Base-by-base conservation (phyloP, 2,797 vertebrate genomes). In the Cossypha heuglini region DNA sequence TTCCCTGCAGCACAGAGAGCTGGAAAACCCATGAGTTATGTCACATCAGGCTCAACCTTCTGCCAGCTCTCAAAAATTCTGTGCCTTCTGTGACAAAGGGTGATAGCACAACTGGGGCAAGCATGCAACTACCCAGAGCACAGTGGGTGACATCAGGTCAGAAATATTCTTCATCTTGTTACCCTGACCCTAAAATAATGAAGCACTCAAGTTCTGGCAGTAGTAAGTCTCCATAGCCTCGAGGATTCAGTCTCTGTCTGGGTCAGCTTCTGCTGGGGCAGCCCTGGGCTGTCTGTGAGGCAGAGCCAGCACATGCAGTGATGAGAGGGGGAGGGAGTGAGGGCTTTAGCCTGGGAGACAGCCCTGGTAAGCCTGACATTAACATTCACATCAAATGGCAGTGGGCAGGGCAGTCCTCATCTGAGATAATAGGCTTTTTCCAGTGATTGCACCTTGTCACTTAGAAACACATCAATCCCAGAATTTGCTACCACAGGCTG, bases 281-380 rank as follows among this genome's bases (percentile, higher is more conserved):
- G 45, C 31, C 61, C 37, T 40, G 25, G 1, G 2, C 43, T 4
- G 3, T 31, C 71, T 74, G 49, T 10, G 2, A 45, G 80, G 51
- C 59, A 52, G 16, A 67, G 49, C 48, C 2, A 0, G 31, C 46
- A 9, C 3, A 0, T 0, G 0, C 1, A 0, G 8, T 1, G 1
- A 46, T 35, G 35, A 37, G 20, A 67, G 71, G 6, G 3, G 79
- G 51, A 84, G 38, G 51, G 48, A 86, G 22, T 1, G 38, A 58
- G 19, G 25, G 29, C n/a, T 86, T 73, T 57, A 64, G 48, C 46
- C 26, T 11, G 6, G 52, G 67, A 86, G 16, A 67, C 24, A 82
- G 52, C 48, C 24, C 42, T 51, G 33, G 5, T n/a, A 75, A 88
- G 42, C 17, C 38, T 11, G n/a, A 16, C 77, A 48, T 91, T 77